These are phyloP conservation scores for Trissonchulus latispiculum DNA, from an alignment of 2,888 invertebrate species.

Conservation along the genomic window DNA sequence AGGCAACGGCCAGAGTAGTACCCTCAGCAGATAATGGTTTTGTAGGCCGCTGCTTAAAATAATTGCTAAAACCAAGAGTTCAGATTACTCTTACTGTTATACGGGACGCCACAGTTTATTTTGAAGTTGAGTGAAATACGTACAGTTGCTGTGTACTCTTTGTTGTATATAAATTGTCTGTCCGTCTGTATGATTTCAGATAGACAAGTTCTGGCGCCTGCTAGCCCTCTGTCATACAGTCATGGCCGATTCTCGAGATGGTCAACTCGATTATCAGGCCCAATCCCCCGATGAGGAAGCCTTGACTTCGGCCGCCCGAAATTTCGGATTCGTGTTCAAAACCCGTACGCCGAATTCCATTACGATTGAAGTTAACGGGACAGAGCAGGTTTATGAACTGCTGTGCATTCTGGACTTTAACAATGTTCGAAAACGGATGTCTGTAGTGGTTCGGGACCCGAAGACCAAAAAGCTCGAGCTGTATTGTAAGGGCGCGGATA, in stretches of 20 bases:
- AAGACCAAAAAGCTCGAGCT: slow-evolving; percentile 54
- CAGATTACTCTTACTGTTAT: too few relatives aligned
- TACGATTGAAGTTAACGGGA: slow-evolving; percentile 57
- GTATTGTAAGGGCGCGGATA: slow-evolving; percentile 94
- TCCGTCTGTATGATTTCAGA: slow-evolving; percentile 33
- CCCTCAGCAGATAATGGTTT: too few relatives aligned
- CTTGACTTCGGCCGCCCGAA: slow-evolving; percentile 88
- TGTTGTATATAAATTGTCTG: too few relatives aligned
- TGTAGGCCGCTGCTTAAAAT: too few relatives aligned
- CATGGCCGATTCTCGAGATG: slow-evolving; percentile 60
- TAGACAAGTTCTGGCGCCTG: slow-evolving; percentile 54
- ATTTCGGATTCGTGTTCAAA: slow-evolving; percentile 94
- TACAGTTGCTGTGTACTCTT: too few relatives aligned
- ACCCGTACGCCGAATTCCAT: slow-evolving; percentile 51
- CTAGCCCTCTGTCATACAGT: slow-evolving; percentile 96
- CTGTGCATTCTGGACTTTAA: slow-evolving; percentile 97
- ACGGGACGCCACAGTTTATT: too few relatives aligned
- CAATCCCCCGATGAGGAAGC: slow-evolving; percentile 98
- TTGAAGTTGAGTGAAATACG: too few relatives aligned
- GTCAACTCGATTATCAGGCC: slow-evolving; percentile 66
- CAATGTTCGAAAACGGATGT: slow-evolving; percentile 97
- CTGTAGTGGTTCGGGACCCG: slow-evolving; percentile 55
- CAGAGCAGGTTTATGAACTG: slow-evolving; percentile 64
- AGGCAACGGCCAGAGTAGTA: too few relatives aligned
- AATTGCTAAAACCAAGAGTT: too few relatives aligned